Conservation (phyloP, 92 coral and sea anemone genomes). For the Parazoanthus swiftii region DNA sequence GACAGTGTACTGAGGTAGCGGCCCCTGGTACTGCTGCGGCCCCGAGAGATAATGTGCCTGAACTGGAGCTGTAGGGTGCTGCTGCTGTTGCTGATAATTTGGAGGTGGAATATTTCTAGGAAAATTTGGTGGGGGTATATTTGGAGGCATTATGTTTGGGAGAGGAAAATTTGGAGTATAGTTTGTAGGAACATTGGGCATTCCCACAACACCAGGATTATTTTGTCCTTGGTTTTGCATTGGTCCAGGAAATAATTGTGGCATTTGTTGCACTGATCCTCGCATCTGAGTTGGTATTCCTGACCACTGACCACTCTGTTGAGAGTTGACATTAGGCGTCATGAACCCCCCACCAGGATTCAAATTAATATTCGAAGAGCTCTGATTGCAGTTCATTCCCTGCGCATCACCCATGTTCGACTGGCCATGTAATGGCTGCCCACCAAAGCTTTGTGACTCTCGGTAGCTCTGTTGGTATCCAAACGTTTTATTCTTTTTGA, state of each 20-base stretch:
- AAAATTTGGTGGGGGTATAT: constrained; percentile 69
- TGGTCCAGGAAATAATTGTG: constrained; percentile 16
- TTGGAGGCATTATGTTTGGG: constrained; percentile 71
- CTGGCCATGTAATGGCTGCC: constrained; percentile 13
- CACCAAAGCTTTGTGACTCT: constrained; percentile 21
- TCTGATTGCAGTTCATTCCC: neutral
- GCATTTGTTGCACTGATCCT: constrained; percentile 19
- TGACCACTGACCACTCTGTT: constrained; percentile 29
- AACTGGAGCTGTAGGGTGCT: constrained; percentile 18
- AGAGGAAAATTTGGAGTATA: constrained; percentile 48
- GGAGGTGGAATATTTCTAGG: constrained; percentile 79
- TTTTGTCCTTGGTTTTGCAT: constrained; percentile 31
- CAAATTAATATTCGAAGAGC: neutral
- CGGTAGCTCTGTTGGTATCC: constrained; percentile 37
- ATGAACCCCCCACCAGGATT: neutral
- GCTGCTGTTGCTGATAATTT: constrained; percentile 63
- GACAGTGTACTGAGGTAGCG: constrained; percentile 49
- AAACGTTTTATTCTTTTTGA: constrained; percentile 60
- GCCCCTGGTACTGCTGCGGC: constrained; percentile 62
- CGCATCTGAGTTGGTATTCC: constrained; percentile 10
- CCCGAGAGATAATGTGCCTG: constrained; percentile 24
- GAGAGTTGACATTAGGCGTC: constrained; percentile 25
- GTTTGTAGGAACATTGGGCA: constrained; percentile 13
- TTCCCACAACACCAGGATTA: constrained; percentile 15
- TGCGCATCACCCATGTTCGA: constrained; percentile 7